Base-by-base conservation (phyloP, 2,888 invertebrate species). In the Spodoptera littoralis region DNA sequence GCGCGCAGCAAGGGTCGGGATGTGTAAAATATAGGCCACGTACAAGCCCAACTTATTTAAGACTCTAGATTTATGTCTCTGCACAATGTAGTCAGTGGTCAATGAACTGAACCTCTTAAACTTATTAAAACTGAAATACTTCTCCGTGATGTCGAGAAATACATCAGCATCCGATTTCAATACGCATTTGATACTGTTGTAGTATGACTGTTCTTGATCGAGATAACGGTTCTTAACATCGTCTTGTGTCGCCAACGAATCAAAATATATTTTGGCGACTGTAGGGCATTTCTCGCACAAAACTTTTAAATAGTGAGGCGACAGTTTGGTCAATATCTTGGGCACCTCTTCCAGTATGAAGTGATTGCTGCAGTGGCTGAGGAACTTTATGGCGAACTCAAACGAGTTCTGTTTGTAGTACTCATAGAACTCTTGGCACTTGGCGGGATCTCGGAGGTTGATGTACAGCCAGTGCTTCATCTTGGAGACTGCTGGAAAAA, bases 381-480 rank as follows among this genome's bases (percentile, higher is more conserved):
- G 75, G 58, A 87, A 90, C 59, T 88, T 85, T 1, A 89, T 62
- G 2, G 86, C 84, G 24, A 77, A 74, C 47, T 83, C 69, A 5
- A 82, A 80, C 55, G 85, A 73, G 43, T 58, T 73, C 0, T 71
- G 57, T 50, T 76, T 82, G 65, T 91, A 90, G 70, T 86, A 84
- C 56, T 81, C 66, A 69, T 90, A 92, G 73, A 92, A 92, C 53
- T 81, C 70, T 66, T 84, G 70, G 66, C 88, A 88, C 65, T 85
- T 81, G 22, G 65, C 6, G 3, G 79, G 42, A 43, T 90, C 86
- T 2, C 47, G 53, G 53, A 80, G 13, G 50, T 79, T 67, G 18
- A 69, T 82, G 48, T 85, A 80, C 43, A 91, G 65, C 85, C 87
- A 90, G 51, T 89, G 84, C 63, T 84, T 89, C 83, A 88, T 83